Conservation (phyloP, 2,797 vertebrate genomes). For the Channallabes apus region DNA sequence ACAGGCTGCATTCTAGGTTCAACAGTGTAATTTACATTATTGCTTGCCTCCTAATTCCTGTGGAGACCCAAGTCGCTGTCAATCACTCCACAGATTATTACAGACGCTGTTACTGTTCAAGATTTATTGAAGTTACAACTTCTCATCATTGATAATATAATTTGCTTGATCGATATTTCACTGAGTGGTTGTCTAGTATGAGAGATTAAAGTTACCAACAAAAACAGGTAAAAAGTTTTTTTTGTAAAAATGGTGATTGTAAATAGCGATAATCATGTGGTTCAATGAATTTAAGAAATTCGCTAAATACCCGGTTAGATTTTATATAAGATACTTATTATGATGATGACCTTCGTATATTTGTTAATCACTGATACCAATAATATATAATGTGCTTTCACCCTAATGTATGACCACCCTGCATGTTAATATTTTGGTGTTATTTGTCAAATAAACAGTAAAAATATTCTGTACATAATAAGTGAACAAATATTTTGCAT, state of each 20-base stretch:
- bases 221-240: neutral
- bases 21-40: conserved; percentile 26
- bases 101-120: neutral
- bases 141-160: neutral
- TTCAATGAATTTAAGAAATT: neutral
- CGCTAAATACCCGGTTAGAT: neutral
- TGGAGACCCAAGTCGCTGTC: neutral
- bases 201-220: neutral
- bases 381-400: neutral
- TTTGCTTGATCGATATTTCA: neutral
- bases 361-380: neutral
- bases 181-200: neutral
- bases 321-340: neutral
- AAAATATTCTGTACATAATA: neutral
- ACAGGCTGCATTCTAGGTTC: neutral
- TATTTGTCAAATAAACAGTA: no score
- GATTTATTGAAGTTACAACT: neutral
- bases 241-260: neutral
- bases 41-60: conserved; percentile 1
- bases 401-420: neutral
- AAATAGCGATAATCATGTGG: neutral
- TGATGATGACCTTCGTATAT: neutral
- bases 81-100: conserved; percentile 9
- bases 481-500: neutral
- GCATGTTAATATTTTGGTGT: neutral